Evolutionary conservation across 2,113 vertebrate species (phyloP), one percentile per base, ranked within the genome.

Genomic region (Daphoenositta chrysoptera): DNA sequence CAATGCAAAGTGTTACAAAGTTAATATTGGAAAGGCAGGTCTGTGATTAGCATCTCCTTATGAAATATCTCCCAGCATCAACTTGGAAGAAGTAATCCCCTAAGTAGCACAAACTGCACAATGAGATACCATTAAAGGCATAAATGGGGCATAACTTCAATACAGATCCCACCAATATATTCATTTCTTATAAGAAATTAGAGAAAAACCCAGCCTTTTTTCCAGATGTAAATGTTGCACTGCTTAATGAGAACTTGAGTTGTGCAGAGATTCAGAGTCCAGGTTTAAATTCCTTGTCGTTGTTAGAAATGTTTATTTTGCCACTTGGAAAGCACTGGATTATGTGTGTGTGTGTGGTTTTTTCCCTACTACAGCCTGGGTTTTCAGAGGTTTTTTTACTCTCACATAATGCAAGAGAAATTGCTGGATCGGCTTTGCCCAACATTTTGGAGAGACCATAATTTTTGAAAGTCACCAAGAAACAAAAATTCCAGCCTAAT

Each of bases 101-200:
- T 68, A 73, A 90, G 60, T 1, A 56, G 56, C 54, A 83, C 35
- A 90, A 88, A 65, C 42, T 51, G 53, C 54, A 50, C 39, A 14
- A 48, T 30, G 44, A 88, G 28, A 66, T 81, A 85, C 81, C 93
- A 90, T 83, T 95, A 93, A 88, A 11, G 44, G 51, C 64, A 90
- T 68, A 93, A 96, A 95, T 90, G 92, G 64, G 71, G 65, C 87
- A 73, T 88, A 81, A 91, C 85, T 94, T 88, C 76, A 60, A 61
- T 30, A 81, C 7, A 44, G 51, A 83, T 77, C 7, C 54, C 42
- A 92, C 65, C 79, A 86, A 83, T 16, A 70, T 22, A 86, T 26
- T 61, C 2, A 51, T 69, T 90, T 66, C 70, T 83, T 61, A 23
- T 48, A 42, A 80, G 42, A 90, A 78, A 75, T 63, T 39, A 56